Percentiles rank a stretch among this genome's conserved stretches.
phyloP scores from a whole-genome alignment of 2,113 vertebrate genomes.

The Petroica traversi region DNA sequence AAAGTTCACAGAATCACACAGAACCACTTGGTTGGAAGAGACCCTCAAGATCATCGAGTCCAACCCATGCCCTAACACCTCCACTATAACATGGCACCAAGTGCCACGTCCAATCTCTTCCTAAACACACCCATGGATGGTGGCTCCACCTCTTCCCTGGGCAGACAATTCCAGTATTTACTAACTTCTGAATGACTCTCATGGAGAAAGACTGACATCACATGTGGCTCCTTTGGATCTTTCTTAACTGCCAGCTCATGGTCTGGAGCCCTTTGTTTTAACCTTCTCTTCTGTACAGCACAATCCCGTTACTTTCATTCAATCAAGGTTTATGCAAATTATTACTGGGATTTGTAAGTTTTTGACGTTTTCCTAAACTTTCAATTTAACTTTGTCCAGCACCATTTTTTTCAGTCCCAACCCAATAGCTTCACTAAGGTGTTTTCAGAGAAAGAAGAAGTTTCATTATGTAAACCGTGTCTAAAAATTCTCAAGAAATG shows the following conservation, averaged over 20 bases:
- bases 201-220: background rate
- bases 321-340: background rate
- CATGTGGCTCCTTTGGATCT: background rate
- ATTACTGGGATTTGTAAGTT: background rate
- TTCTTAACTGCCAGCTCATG: background rate
- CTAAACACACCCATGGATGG: no score
- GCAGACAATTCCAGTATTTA: no score
- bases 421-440: fast-evolving
- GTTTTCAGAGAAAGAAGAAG: background rate
- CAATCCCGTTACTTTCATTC: background rate
- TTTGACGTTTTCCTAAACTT: background rate
- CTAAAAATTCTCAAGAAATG: background rate
- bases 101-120: no score
- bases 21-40: no score
- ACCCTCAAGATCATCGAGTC: no score
- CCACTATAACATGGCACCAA: no score
- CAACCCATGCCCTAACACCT: no score
- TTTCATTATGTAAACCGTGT: background rate
- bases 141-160: no score
- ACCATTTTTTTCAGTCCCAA: background rate
- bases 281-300: background rate
- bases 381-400: background rate
- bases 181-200: background rate
- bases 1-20: no score
- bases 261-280: background rate